Evolutionary conservation across 2,797 vertebrate species (phyloP), one percentile per base, ranked within the genome.

Genomic region (Ficedula albicollis): DNA sequence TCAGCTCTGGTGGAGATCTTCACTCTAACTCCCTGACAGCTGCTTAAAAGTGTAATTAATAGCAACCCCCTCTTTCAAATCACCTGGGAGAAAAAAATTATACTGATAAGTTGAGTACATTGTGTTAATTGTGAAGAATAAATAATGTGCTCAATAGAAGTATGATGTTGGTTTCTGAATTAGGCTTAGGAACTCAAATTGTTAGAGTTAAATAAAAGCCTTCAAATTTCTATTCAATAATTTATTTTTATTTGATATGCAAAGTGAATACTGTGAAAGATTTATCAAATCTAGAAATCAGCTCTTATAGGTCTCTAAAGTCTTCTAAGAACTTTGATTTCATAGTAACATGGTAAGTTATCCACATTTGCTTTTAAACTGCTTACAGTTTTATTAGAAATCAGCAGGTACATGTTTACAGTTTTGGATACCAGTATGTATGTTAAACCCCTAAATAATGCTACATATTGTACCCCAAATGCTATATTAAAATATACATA

Each of bases 221-320:
- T 49, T 34, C 51, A 6, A 52, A 95, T 55, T 46, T 87, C 49
- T 8, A 18, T 27, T 11, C 14, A 51, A 69, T 26, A 63, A 51
- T 77, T 92, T 34, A 58, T 36, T 88, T 89, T 26, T 34, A 59
- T 18, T 46, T 30, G 19, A 51, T 41, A 11, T 1, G 5, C 1
- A 1, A 83, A 85, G 21, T 16, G 21, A 77, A 58, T 76, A 56
- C 19, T 82, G 32, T 67, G 68, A 93, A 92, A 93, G 78, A 52
- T 64, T 70, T 17, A 64, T 83, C 15, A 38, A 70, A 9, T 20
- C 16, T 84, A 59, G 32, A 81, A 55, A 5, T 7, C 74, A 67
- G 27, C 5, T 58, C 15, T 84, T 54, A 67, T 0, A 32, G 11
- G 17, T 46, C 13, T 87, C 52, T 38, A 34, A 84, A 89, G 41